These are phyloP conservation scores for Melolontha melolontha DNA, from an alignment of 2,888 invertebrate genomes.

Conservation along the genomic window DNA sequence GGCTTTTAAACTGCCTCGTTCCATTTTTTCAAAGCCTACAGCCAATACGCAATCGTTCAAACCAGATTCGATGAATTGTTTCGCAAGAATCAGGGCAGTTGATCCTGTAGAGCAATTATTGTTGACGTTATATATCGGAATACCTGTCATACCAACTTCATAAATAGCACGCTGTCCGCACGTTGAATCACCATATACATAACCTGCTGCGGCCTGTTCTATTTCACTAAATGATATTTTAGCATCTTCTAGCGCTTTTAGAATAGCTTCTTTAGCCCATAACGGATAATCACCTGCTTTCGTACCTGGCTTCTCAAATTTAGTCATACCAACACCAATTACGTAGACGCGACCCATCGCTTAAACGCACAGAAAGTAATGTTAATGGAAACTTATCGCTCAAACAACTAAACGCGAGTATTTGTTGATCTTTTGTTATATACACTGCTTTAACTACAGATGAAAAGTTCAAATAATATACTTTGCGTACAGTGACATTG, in stretches of 20 bases:
- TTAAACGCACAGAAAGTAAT: background rate
- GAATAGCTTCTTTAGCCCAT: slow-evolving; percentile 94
- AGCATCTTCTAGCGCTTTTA: slow-evolving; percentile 88
- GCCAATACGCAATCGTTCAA: slow-evolving; percentile 91
- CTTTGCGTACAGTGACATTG: too few species aligned
- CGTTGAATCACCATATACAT: slow-evolving; percentile 94
- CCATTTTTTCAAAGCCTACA: slow-evolving; percentile 98
- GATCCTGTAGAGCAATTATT: slow-evolving; percentile 99
- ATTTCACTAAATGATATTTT: slow-evolving; percentile 80
- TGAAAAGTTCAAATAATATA: too few species aligned
- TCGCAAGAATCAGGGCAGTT: slow-evolving; percentile 89
- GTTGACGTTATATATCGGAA: slow-evolving; percentile 97
- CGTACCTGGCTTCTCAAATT: slow-evolving; percentile 94
- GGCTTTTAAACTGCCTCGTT: slow-evolving; percentile 82
- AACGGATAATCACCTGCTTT: slow-evolving; percentile 89
- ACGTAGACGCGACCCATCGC: slow-evolving; percentile 78
- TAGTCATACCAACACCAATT: slow-evolving; percentile 97
- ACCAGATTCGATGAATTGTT: slow-evolving; percentile 91
- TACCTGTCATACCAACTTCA: slow-evolving; percentile 94
- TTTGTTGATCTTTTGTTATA: slow-evolving; percentile 58
- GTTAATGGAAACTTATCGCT: background rate
- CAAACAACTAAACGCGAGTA: background rate
- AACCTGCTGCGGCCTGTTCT: slow-evolving; percentile 92
- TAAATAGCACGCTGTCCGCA: slow-evolving; percentile 96
- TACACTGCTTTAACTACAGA: too few species aligned